Evolutionary conservation across 2,888 invertebrate species (phyloP), one percentile per base, ranked within the genome.

Genomic region (Hyposoter dolosus): DNA sequence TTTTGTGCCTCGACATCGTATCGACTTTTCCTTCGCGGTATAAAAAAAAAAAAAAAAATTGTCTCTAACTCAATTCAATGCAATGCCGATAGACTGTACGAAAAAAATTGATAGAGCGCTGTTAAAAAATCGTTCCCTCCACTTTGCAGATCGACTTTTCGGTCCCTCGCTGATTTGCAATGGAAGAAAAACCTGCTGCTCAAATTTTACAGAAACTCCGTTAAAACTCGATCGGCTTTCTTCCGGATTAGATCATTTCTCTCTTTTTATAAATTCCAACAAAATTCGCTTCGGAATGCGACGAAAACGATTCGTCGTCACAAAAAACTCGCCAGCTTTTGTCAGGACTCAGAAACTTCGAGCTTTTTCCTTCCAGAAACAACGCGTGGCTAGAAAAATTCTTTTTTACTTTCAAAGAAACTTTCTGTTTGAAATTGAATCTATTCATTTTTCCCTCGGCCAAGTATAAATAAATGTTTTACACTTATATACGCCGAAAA

Each of bases 1-100:
- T 71, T 65, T 71, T 23, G 56, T 40, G 56, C 65, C 40, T 66
- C 71, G 23, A 65, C 65, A 65, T 71, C 72, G 50, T 81, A 45
- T 35, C 32, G 17, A 43, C 43, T 50, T 66, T 77, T 66, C 50
- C 66, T 76, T 66, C 7, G 56, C 19, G 28, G 45, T 23, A 9
- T 56, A 43, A 53, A 56, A 69, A 47, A 68, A 19, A 35, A 19
- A 12, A 40, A 12, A 43, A 12, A 56, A 74, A 7, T 40, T 40
- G 40, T 43, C 56, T 40, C 40, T 12, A 53, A n/a, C n/a, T n/a
- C 9, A 56, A 53, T 74, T 56, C 23, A 19, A 74, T 56, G 40
- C 12, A 40, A 40, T 23, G 23, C 10, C 23, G 19, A 43, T 66
- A 40, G 15, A 56, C 15, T 45, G 53, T 9, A 47, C 43, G 3